phyloP scores from a whole-genome alignment of 2,113 vertebrate species.

The Scomber colias region DNA sequence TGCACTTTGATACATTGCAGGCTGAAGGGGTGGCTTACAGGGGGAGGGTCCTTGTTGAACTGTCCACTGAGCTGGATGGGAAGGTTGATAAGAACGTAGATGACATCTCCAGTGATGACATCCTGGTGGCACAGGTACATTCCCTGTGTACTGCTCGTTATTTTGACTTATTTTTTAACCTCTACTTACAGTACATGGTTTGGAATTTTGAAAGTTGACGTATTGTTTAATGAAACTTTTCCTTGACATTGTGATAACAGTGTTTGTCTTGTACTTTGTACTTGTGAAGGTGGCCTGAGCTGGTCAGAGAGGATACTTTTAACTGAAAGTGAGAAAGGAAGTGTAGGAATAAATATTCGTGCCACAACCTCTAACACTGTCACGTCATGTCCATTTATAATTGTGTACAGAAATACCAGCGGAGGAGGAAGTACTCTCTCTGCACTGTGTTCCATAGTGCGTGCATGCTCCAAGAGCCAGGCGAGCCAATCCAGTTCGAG shows the following conservation, averaged over 20 bases:
- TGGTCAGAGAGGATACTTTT: not conserved
- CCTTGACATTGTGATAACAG: not conserved
- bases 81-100: constrained; percentile 89
- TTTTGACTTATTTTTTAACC: not conserved
- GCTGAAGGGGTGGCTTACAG: constrained; percentile 96
- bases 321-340: not conserved
- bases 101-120: constrained; percentile 91
- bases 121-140: constrained; percentile 93
- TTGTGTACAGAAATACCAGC: constrained; percentile 91
- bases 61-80: constrained; percentile 91
- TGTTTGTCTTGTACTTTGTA: not conserved
- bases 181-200: not conserved
- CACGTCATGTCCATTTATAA: not conserved
- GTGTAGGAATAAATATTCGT: too few relatives aligned
- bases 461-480: constrained; percentile 93
- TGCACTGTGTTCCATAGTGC: constrained; percentile 95
- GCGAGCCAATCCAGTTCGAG: constrained; percentile 97
- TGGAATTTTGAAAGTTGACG: not conserved
- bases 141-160: too few relatives aligned
- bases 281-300: not conserved
- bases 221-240: not conserved
- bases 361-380: not conserved
- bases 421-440: constrained; percentile 92
- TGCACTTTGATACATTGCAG: constrained; percentile 75
- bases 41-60: constrained; percentile 93